Percentiles rank a stretch among this genome's conserved stretches.
Evolutionary conservation across 2,888 invertebrate species (phyloP).

Genomic region (Carabus problematicus): DNA sequence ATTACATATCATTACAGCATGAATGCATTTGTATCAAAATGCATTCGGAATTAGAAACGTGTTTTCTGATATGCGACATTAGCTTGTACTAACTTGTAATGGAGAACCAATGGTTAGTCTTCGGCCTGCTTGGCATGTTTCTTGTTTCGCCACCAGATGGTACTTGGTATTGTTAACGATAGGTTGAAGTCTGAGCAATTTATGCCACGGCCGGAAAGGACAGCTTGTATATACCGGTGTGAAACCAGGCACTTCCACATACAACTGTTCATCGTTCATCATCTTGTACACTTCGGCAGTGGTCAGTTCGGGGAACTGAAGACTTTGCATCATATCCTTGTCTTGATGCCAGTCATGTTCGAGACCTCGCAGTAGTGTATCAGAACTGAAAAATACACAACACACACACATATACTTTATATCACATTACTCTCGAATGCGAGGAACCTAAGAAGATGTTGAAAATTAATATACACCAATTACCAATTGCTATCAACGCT

Average conservation of each 20-base stretch:
- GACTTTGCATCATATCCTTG: conserved; percentile 54
- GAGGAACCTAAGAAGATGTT: background rate
- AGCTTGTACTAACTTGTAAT: conserved; percentile 66
- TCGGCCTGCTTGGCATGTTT: conserved; percentile 63
- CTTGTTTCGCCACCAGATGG: conserved; percentile 72
- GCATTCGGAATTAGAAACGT: conserved; percentile 18
- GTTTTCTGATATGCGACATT: background rate
- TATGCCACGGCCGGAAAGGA: conserved; percentile 69
- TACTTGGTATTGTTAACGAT: conserved; percentile 65
- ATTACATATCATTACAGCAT: conserved; percentile 1
- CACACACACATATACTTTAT: background rate
- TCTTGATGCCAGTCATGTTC: conserved; percentile 47
- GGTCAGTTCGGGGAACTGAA: conserved; percentile 62
- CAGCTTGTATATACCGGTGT: conserved; percentile 70
- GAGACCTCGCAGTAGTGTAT: conserved; percentile 11
- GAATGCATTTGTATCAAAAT: conserved; percentile 2
- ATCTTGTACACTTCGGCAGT: conserved; percentile 66
- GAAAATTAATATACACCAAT: conserved; percentile 30
- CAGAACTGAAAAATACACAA: conserved; percentile 22
- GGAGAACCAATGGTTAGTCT: conserved; percentile 75
- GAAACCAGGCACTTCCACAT: conserved; percentile 70
- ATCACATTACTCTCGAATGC: background rate
- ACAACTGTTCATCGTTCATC: conserved; percentile 71
- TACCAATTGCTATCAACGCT: conserved; percentile 57
- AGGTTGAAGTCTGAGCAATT: conserved; percentile 70